These are phyloP conservation scores for Indicator indicator DNA, from an alignment of 2,113 vertebrate genomes.

Conservation along the genomic window DNA sequence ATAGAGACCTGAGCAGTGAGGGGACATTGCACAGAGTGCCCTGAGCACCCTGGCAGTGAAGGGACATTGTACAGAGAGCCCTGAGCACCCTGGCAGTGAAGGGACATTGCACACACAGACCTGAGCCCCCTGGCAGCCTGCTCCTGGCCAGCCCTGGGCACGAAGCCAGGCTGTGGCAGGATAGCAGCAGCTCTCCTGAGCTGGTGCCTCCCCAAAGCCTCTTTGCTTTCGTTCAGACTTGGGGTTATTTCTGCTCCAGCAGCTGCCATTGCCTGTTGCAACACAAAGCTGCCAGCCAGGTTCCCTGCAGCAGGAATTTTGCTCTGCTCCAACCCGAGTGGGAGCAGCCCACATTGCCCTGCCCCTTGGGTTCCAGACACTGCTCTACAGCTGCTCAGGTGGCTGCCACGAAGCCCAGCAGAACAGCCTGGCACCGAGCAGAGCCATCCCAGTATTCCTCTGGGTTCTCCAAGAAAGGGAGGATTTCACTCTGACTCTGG, in stretches of 20 bases:
- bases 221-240: slow-evolving; percentile 30
- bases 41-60: not conserved
- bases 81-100: not conserved
- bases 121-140: not conserved
- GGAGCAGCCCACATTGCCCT: rapidly evolving
- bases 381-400: not conserved
- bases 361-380: not conserved
- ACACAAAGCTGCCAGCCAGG: slow-evolving; percentile 3
- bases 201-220: slow-evolving; percentile 18
- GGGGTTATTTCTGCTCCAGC: slow-evolving; percentile 47
- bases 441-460: not conserved
- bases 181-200: not conserved
- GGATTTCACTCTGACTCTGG: not conserved
- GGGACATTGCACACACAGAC: not conserved
- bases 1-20: not conserved
- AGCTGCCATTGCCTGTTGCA: slow-evolving; percentile 38
- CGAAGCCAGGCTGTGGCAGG: not conserved
- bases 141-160: not conserved
- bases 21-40: not conserved
- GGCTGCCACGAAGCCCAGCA: not conserved
- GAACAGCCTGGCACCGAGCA: not conserved
- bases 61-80: not conserved
- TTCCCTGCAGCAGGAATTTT: slow-evolving; percentile 29
- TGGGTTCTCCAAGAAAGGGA: not conserved
- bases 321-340: not conserved